Percentiles rank a stretch among this genome's conserved stretches.
Conservation (phyloP, 2,797 vertebrate species). For the Urosaurus nigricauda region DNA sequence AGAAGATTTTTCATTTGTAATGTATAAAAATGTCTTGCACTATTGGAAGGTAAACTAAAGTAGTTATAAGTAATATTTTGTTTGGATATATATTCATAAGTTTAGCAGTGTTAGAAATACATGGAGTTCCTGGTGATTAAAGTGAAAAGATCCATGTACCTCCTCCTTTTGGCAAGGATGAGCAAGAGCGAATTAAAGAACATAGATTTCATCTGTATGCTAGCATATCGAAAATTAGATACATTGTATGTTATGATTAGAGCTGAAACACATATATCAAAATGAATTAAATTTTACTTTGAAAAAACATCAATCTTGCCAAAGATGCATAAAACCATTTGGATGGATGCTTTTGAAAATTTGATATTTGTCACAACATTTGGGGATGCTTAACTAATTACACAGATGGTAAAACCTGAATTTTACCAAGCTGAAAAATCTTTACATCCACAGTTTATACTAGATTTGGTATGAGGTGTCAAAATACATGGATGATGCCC, state of each 20-base stretch:
- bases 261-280: not conserved
- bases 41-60: conserved; percentile 34
- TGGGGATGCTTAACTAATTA: not conserved
- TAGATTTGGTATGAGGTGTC: not conserved
- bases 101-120: conserved; percentile 11
- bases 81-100: not conserved
- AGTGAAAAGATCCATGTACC: not conserved
- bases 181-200: not conserved
- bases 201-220: not conserved
- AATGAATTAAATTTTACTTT: not conserved
- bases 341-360: not conserved
- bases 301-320: not conserved
- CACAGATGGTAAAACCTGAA: not conserved
- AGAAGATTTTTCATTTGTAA: not conserved
- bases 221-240: not conserved
- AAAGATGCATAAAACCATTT: not conserved
- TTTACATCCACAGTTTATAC: not conserved
- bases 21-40: not conserved
- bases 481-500: not conserved
- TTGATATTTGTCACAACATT: conserved; percentile 24
- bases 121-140: conserved; percentile 24
- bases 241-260: conserved; percentile 12
- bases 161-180: conserved; percentile 1
- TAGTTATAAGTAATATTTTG: not conserved
- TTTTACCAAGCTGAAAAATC: not conserved